A percentile compares a stretch with the other conserved stretches of the same genome.
Conservation (phyloP, 2,888 invertebrate species). For the Xestobium rufovillosum region DNA sequence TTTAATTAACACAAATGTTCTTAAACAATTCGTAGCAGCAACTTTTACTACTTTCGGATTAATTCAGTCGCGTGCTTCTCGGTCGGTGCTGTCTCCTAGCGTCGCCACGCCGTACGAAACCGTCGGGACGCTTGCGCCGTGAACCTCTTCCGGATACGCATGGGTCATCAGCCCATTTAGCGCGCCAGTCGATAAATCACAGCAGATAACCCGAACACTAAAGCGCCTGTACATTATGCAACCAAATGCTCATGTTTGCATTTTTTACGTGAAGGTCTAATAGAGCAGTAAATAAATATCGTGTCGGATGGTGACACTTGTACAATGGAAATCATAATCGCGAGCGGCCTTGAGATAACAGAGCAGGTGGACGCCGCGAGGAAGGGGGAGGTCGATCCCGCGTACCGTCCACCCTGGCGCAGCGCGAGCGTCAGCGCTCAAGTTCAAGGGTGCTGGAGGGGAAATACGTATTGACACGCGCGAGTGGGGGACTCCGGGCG, state of each 20-base stretch:
- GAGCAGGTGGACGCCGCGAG: conserved; percentile 2
- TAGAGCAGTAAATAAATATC: no score
- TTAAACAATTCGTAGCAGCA: conserved; percentile 12
- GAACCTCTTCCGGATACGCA: conserved; percentile 24
- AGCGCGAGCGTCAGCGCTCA: conserved; percentile 32
- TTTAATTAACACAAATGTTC: conserved; percentile 15
- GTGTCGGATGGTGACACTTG: no score
- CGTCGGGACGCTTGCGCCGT: conserved; percentile 25
- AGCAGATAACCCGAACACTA: conserved; percentile 16
- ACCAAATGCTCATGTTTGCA: conserved; percentile 4
- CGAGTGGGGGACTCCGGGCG: conserved; percentile 45
- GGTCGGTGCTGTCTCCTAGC: conserved; percentile 31
- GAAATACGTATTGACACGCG: conserved; percentile 26
- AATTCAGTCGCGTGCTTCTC: no score
- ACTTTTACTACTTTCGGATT: conserved; percentile 16
- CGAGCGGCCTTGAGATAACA: no score
- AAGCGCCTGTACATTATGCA: conserved; percentile 19
- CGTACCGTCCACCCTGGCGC: conserved; percentile 24
- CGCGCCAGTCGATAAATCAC: conserved; percentile 20
- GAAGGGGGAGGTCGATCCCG: conserved; percentile 12
- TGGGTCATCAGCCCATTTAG: conserved; percentile 29
- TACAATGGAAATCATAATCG: no score
- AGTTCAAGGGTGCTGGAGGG: conserved; percentile 45
- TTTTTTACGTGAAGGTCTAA: no score
- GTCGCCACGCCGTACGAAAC: conserved; percentile 24